These are phyloP conservation scores for Pachycephala philippinensis DNA, from an alignment of 2,113 vertebrate genomes.

Conservation along the genomic window DNA sequence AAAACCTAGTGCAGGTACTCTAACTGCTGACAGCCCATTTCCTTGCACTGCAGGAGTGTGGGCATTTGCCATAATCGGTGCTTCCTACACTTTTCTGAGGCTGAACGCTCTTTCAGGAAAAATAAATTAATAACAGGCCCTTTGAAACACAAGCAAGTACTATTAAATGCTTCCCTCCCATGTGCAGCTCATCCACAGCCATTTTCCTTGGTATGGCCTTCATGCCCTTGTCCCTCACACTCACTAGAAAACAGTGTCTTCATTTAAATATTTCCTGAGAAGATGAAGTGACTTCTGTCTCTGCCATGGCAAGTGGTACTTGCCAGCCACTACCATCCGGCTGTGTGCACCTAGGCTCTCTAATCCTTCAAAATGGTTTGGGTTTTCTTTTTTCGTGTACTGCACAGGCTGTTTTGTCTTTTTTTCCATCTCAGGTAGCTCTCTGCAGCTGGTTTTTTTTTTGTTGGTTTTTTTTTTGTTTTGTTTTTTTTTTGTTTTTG, in stretches of 20 bases:
- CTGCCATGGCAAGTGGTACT: not conserved
- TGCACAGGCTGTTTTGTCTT: not conserved
- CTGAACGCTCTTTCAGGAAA: not conserved
- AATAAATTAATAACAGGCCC: not conserved
- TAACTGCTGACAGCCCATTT: not conserved
- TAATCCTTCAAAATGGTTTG: not conserved
- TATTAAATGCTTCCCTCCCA: not conserved
- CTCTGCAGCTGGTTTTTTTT: not conserved
- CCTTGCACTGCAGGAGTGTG: not conserved
- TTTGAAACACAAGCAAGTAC: not conserved
- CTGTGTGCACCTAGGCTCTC: not conserved
- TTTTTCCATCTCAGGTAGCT: not conserved
- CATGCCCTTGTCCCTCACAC: not conserved
- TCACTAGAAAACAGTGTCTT: not conserved
- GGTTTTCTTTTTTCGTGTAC: not conserved
- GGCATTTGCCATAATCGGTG: accelerated
- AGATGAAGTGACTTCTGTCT: not conserved
- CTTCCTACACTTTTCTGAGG: not conserved
- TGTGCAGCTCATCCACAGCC: not conserved
- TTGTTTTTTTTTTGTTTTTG: not conserved
- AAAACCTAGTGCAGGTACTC: not conserved
- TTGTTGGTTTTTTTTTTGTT: not conserved
- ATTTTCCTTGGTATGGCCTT: not conserved
- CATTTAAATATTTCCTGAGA: not conserved
- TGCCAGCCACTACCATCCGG: not conserved